Percentiles rank a stretch among this genome's conserved stretches.
Evolutionary conservation across 1,140 invertebrate species (phyloP).

Genomic region (Eueides isabella): DNA sequence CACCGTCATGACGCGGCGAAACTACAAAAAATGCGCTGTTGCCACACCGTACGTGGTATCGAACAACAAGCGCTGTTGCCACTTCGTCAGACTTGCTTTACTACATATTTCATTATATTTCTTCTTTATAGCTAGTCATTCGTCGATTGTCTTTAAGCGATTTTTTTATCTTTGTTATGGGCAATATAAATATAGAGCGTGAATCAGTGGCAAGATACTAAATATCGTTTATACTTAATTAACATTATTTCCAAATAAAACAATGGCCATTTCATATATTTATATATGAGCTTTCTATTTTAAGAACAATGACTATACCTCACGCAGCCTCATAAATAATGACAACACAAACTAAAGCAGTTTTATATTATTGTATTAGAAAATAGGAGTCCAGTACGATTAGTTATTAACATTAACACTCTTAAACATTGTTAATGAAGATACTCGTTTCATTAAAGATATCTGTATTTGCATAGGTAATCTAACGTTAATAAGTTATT

Average conservation of each 20-base stretch:
- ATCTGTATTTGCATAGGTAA: neutral
- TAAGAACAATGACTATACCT: neutral
- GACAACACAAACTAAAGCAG: neutral
- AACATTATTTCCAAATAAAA: constrained; percentile 4
- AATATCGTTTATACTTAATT: constrained; percentile 3
- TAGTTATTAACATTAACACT: neutral
- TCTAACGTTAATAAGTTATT: no score
- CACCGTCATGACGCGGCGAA: constrained; percentile 61
- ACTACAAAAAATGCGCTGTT: constrained; percentile 69
- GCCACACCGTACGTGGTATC: constrained; percentile 61
- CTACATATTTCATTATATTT: constrained; percentile 50
- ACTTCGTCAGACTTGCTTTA: constrained; percentile 54
- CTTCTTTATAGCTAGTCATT: constrained; percentile 36
- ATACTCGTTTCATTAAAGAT: neutral
- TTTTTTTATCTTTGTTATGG: constrained; percentile 35
- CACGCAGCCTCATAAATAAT: neutral
- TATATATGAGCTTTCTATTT: constrained; percentile 4
- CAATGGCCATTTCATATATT: neutral
- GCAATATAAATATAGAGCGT: constrained; percentile 30
- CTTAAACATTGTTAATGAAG: neutral
- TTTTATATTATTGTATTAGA: neutral
- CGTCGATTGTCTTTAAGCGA: constrained; percentile 30
- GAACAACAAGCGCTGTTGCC: constrained; percentile 67
- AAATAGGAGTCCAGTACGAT: neutral
- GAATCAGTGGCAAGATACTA: constrained; percentile 19